Evolutionary conservation across 2,797 vertebrate genomes (phyloP).

Genomic region (Cirrhinus mrigala): DNA sequence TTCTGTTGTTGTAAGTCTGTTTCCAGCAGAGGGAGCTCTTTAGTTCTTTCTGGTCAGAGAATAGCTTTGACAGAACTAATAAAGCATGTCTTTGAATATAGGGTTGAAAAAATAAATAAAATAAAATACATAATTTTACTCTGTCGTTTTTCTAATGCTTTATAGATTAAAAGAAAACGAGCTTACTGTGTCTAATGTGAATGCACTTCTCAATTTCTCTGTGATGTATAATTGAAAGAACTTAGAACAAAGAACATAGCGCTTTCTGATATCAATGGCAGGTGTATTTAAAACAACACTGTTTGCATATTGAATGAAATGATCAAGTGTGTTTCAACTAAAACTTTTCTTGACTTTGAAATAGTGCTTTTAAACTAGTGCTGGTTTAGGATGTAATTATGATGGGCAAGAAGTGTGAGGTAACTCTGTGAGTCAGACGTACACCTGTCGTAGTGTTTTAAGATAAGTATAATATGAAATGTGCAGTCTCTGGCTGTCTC

Average conservation of each 20-base stretch:
- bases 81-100: not conserved
- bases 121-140: not conserved
- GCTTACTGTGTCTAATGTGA: not conserved
- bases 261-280: not conserved
- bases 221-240: not conserved
- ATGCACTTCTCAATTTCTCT: not conserved
- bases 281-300: not conserved
- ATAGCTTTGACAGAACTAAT: not conserved
- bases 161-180: not conserved
- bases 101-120: not conserved
- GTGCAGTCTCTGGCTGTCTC: constrained; percentile 65
- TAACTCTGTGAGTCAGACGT: constrained; percentile 21
- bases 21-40: constrained; percentile 40
- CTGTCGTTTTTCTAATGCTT: not conserved
- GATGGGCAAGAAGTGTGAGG: constrained; percentile 16
- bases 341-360: not conserved
- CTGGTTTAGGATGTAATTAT: not conserved
- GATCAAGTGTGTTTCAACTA: not conserved
- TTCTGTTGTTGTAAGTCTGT: not conserved
- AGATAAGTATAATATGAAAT: constrained; percentile 32
- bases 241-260: not conserved
- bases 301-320: not conserved
- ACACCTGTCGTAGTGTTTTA: constrained; percentile 47
- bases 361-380: not conserved
- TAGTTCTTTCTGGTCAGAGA: constrained; percentile 32